Evolutionary conservation across 2,797 vertebrate species (phyloP).

Genomic region (Pseudomugil gertrudae): DNA sequence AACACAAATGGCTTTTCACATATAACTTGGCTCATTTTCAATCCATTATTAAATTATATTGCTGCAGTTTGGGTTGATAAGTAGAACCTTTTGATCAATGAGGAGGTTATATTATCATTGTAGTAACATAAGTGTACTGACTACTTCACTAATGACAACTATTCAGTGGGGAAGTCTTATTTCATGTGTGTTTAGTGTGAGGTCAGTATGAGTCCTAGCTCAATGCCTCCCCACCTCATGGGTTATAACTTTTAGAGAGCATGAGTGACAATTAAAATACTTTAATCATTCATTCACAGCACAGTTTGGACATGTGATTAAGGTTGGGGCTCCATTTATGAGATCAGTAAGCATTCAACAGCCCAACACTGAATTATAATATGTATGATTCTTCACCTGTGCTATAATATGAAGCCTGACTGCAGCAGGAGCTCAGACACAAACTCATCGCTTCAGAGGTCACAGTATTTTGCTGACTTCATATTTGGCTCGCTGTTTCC

Average conservation of each 20-base stretch:
- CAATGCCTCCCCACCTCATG: neutral
- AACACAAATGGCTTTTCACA: neutral
- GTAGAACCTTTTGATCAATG: neutral
- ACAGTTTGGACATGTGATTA: too few relatives aligned
- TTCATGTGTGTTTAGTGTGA: neutral
- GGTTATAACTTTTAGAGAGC: neutral
- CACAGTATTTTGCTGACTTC: slow-evolving; percentile 47
- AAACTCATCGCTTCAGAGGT: slow-evolving; percentile 38
- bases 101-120: neutral
- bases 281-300: slow-evolving; percentile 12
- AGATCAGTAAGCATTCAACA: slow-evolving; percentile 5
- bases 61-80: neutral
- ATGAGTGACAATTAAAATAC: neutral
- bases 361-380: neutral
- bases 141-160: too few relatives aligned
- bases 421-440: slow-evolving; percentile 26
- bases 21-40: neutral
- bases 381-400: neutral
- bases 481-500: slow-evolving; percentile 43
- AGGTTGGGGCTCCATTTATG: neutral
- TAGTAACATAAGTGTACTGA: too few relatives aligned
- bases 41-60: neutral
- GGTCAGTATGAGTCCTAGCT: neutral
- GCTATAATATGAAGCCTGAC: slow-evolving; percentile 25
- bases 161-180: neutral